These are phyloP conservation scores for Anaspis maculata DNA, from an alignment of 2,888 invertebrate genomes.

Conservation along the genomic window DNA sequence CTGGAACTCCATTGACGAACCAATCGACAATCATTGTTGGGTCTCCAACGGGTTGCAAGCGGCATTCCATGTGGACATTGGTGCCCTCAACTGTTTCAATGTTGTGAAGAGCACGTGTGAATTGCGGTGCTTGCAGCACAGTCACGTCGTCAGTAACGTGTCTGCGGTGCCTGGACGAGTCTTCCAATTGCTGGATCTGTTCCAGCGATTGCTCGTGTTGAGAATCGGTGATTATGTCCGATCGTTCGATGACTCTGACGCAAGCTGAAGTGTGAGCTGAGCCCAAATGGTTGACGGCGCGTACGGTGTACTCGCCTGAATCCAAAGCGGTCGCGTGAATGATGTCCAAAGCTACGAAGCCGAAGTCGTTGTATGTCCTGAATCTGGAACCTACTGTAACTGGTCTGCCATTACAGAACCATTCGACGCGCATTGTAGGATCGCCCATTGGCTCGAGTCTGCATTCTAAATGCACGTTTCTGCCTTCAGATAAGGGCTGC, in stretches of 20 bases:
- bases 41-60: conserved; percentile 84
- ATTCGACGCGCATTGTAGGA: conserved; percentile 90
- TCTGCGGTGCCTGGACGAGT: conserved; percentile 60
- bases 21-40: conserved; percentile 91
- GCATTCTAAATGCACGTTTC: conserved; percentile 86
- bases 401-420: conserved; percentile 90
- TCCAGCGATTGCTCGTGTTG: conserved; percentile 89
- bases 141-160: conserved; percentile 74
- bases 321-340: conserved; percentile 90
- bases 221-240: conserved; percentile 78
- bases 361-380: conserved; percentile 93
- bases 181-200: conserved; percentile 86
- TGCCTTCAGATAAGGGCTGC: conserved; percentile 78
- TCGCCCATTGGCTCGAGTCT: conserved; percentile 92
- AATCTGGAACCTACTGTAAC: conserved; percentile 87
- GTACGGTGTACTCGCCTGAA: conserved; percentile 89
- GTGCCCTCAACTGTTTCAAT: conserved; percentile 85
- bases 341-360: conserved; percentile 93
- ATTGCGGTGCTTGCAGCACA: conserved; percentile 77
- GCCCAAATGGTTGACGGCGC: conserved; percentile 89
- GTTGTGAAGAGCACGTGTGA: conserved; percentile 79
- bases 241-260: conserved; percentile 74
- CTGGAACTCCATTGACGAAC: conserved; percentile 90
- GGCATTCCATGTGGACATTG: conserved; percentile 86
- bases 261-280: conserved; percentile 86